Evolutionary conservation across 30 jellyfish, hydroid and myxozoan genomes (phyloP).

Genomic region (Clytia hemisphaerica): DNA sequence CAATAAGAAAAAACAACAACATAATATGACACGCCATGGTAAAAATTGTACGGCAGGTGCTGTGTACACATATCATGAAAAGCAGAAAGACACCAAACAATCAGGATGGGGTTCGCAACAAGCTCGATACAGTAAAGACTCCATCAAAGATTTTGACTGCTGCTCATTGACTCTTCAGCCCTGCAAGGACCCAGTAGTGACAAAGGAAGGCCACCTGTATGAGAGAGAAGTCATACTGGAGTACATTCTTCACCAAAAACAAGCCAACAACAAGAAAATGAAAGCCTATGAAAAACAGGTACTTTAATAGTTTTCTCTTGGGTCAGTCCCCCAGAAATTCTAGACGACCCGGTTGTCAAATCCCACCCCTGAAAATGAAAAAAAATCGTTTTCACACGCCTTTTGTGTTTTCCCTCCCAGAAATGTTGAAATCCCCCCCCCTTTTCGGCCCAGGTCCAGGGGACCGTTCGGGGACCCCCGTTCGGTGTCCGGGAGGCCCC

Average conservation of each 20-base stretch:
- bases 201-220: constrained; percentile 83
- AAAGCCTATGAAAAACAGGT: constrained; percentile 88
- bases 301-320: too few relatives aligned
- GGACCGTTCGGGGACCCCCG: too few relatives aligned
- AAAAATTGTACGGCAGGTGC: constrained; percentile 97
- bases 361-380: too few relatives aligned
- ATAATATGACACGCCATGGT: constrained; percentile 91
- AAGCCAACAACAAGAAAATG: constrained; percentile 43
- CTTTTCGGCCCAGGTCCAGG: too few relatives aligned
- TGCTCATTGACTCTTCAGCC: constrained; percentile 95
- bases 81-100: constrained; percentile 74
- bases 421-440: too few relatives aligned
- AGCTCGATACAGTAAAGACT: constrained; percentile 78
- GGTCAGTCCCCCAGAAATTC: too few relatives aligned
- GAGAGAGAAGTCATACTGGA: constrained; percentile 89
- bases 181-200: constrained; percentile 90
- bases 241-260: constrained; percentile 77
- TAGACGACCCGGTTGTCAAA: too few relatives aligned
- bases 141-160: constrained; percentile 84
- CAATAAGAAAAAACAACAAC: too few relatives aligned
- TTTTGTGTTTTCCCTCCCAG: too few relatives aligned
- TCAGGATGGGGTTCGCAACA: constrained; percentile 96
- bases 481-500: too few relatives aligned
- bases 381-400: too few relatives aligned
- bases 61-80: constrained; percentile 88